Base-by-base conservation (phyloP, 2,797 vertebrate species). In the Staurois parvus region DNA sequence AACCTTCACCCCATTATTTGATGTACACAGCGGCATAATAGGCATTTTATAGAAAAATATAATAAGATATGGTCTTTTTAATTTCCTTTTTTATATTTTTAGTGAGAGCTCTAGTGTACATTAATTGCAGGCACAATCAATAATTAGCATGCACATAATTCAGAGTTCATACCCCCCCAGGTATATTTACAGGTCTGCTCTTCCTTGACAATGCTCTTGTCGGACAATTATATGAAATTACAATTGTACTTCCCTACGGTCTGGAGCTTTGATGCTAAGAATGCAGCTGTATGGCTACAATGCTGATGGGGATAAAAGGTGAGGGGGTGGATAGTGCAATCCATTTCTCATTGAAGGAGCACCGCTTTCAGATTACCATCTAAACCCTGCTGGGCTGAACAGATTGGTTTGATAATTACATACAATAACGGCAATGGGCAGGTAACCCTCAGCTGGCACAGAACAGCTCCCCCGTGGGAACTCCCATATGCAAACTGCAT, bases 371-470 rank as follows among this genome's bases (percentile, higher is more conserved):
- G 96, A 98, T 97, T 96, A 96, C 95, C 93, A 96, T 94, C 94
- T 94, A 92, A 95, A 95, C 91, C 96, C 97, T 91, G 96, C 97
- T 97, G 96, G 96, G 97, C 94, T 94, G 96, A 98, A 98, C 97
- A 98, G 97, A 98, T 98, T 98, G 97, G 96, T 89, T 95, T 94
- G 95, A 98, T 98, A 98, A 98, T 99, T 98, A 97, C 96, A 97
- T 95, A 98, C 96, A 97, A 96, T 97, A 98, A 97, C 95, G 94
- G 96, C 94, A 92, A 94, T 93, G 94, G 95, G 96, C 96, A 95
- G 94, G 95, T 97, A 96, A 97, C 96, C 97, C 95, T 97, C 93
- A 93, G 96, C 96, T 96, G 95, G 96, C 96, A 96, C 92, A 89
- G 94, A 93, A 96, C 95, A 95, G 90, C 94, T 97, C 96, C 97